Evolutionary conservation across 2,113 vertebrate species (phyloP).

Genomic region (Sapajus apella): DNA sequence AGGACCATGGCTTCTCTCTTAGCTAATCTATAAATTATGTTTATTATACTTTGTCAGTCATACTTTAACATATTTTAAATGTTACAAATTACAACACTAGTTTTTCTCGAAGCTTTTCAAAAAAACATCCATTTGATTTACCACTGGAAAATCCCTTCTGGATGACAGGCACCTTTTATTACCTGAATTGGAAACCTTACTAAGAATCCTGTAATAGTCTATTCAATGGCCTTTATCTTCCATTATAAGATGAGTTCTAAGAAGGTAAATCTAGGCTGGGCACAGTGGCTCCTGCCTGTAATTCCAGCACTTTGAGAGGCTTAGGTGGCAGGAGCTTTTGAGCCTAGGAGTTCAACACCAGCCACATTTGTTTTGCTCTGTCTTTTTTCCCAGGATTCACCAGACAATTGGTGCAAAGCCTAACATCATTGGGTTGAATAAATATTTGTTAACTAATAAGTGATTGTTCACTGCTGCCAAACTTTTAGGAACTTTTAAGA

Average conservation of each 20-base stretch:
- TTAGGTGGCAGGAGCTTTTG: too few species aligned
- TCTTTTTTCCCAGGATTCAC: neutral
- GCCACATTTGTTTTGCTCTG: neutral
- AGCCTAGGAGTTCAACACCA: too few species aligned
- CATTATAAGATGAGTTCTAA: neutral
- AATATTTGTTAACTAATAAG: conserved; percentile 19
- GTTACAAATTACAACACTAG: neutral
- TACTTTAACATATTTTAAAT: neutral
- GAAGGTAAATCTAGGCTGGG: neutral
- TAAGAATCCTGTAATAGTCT: neutral
- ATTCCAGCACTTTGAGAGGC: too few species aligned
- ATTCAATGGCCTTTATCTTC: neutral
- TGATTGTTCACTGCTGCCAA: neutral
- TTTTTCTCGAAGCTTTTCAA: neutral
- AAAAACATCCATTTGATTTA: neutral
- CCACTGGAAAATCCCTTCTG: neutral
- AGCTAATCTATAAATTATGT: neutral
- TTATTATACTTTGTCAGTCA: neutral
- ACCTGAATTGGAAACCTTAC: neutral
- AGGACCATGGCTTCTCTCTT: neutral
- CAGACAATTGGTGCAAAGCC: neutral
- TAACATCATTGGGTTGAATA: neutral
- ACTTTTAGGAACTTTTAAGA: neutral
- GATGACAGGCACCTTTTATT: neutral
- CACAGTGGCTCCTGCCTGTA: too few species aligned